These are phyloP conservation scores for Urophycis tenuis DNA, from an alignment of 2,797 vertebrate genomes.

Conservation along the genomic window DNA sequence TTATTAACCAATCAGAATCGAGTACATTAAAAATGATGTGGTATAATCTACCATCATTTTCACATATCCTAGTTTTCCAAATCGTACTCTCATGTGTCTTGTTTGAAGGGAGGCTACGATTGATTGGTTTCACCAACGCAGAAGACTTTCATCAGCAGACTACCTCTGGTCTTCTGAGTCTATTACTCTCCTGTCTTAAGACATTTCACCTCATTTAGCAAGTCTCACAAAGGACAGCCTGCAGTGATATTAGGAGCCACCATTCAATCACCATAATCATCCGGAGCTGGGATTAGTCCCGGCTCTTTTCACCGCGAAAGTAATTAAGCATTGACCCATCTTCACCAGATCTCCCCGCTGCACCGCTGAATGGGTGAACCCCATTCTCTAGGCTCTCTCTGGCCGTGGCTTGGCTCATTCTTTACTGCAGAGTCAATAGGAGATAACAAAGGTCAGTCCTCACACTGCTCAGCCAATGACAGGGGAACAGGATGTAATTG, in stretches of 20 bases:
- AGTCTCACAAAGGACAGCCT: not conserved
- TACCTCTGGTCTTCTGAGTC: not conserved
- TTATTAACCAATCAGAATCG: no score
- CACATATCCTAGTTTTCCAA: not conserved
- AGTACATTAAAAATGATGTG: not conserved
- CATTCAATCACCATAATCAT: slow-evolving; percentile 2
- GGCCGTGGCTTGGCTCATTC: not conserved
- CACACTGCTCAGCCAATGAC: not conserved
- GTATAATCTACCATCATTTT: not conserved
- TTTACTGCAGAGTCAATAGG: not conserved
- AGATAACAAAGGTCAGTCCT: not conserved
- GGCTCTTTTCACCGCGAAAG: not conserved
- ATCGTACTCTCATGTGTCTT: not conserved
- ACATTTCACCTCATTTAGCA: not conserved
- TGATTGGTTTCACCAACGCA: not conserved
- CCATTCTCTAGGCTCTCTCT: not conserved
- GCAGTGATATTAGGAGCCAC: not conserved
- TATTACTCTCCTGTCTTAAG: not conserved
- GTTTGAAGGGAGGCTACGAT: not conserved
- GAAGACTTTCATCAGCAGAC: not conserved
- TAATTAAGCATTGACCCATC: not conserved
- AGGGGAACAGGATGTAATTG: not conserved
- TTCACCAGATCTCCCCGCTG: not conserved
- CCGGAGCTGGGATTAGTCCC: not conserved
- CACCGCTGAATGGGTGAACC: not conserved